phyloP scores from a whole-genome alignment of 2,888 invertebrate species.

The Cancer borealis region DNA sequence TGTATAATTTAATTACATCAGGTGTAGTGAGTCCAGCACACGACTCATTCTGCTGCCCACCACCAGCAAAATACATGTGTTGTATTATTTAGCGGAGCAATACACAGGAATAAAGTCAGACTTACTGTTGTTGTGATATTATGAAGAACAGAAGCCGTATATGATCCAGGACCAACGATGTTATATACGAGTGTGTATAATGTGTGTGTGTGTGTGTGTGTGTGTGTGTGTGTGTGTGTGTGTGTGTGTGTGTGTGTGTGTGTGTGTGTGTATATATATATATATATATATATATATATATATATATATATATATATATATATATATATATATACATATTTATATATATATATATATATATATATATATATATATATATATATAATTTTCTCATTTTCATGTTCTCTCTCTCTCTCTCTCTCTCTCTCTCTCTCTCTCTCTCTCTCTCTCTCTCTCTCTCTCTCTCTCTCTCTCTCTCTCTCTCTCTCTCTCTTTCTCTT shows the following conservation, averaged over 20 bases:
- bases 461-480: constrained; percentile 42
- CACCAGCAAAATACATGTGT: constrained; percentile 51
- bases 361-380: constrained; percentile 36
- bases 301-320: too few relatives aligned
- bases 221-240: neutral
- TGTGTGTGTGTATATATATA: too few relatives aligned
- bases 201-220: too few relatives aligned
- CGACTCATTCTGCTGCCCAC: constrained; percentile 49
- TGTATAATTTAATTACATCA: constrained; percentile 62
- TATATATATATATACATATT: neutral
- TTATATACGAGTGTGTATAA: neutral
- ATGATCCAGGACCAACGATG: neutral
- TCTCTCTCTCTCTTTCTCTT: constrained; percentile 46
- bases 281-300: too few relatives aligned
- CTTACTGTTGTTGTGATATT: neutral
- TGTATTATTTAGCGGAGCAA: constrained; percentile 41
- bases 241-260: too few relatives aligned
- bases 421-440: constrained; percentile 40
- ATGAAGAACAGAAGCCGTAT: constrained; percentile 10
- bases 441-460: constrained; percentile 11
- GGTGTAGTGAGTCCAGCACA: constrained; percentile 56
- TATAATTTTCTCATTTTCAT: neutral
- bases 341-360: too few relatives aligned
- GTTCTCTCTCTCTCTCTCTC: constrained; percentile 51
- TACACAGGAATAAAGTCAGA: constrained; percentile 4